These are phyloP conservation scores for Mus minutoides DNA, from an alignment of 2,797 vertebrate genomes.

Conservation along the genomic window DNA sequence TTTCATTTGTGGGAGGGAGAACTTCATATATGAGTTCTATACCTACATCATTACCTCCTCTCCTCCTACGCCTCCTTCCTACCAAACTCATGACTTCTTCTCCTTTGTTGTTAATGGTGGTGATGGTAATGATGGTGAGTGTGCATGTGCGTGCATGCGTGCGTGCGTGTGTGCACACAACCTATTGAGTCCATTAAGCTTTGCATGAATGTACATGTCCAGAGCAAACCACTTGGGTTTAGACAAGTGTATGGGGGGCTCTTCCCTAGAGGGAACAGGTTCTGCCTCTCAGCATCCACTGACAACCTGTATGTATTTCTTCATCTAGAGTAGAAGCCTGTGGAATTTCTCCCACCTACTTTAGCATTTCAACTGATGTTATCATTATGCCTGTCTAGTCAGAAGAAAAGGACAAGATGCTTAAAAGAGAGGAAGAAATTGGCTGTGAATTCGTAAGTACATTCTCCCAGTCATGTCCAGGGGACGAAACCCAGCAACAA, in stretches of 20 bases:
- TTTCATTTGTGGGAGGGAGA: neutral
- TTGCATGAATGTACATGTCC: neutral
- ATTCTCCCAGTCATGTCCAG: neutral
- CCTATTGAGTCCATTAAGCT: neutral
- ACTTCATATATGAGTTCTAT: neutral
- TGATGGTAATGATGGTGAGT: neutral
- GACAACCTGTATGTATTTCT: neutral
- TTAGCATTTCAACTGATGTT: neutral
- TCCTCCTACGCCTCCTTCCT: neutral
- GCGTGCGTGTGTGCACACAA: neutral
- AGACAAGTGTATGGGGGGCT: neutral
- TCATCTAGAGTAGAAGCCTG: neutral
- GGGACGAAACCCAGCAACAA: neutral
- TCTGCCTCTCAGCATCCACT: neutral
- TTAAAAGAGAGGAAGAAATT: neutral
- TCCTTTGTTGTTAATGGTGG: neutral
- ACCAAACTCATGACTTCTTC: neutral
- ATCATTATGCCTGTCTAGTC: neutral
- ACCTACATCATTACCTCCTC: neutral
- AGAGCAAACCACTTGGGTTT: neutral
- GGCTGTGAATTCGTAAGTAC: neutral
- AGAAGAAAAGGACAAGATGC: neutral
- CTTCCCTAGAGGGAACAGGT: neutral
- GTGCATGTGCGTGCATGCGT: fast-evolving
- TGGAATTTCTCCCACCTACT: neutral